Conservation (phyloP, 2,113 vertebrate genomes). For the Protomyctophum bolini region DNA sequence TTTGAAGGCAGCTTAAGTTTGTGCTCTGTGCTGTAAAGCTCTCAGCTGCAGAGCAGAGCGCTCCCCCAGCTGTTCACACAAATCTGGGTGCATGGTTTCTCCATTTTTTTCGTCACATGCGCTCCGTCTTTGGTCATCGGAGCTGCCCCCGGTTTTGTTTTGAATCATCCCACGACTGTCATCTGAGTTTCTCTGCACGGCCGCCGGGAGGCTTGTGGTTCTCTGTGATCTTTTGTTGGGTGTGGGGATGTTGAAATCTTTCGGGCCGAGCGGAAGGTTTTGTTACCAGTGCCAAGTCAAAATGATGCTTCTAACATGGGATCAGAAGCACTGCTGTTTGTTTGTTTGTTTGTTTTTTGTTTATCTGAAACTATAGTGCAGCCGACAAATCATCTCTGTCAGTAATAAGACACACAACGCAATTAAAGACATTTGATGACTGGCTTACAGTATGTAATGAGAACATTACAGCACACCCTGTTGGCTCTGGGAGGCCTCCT, state of each 20-base stretch:
- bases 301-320: not conserved
- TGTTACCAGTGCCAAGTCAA: not conserved
- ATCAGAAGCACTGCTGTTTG: not conserved
- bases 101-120: not conserved
- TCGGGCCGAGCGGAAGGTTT: not conserved
- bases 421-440: too few species aligned
- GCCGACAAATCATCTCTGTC: not conserved
- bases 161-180: not conserved
- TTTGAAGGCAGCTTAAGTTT: not conserved
- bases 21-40: not conserved
- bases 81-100: not conserved
- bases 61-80: not conserved
- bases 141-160: not conserved
- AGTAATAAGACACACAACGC: not conserved
- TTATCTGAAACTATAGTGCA: not conserved
- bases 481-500: too few species aligned
- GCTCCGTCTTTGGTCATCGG: not conserved
- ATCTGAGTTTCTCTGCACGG: conserved; percentile 10
- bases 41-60: not conserved
- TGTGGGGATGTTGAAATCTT: not conserved
- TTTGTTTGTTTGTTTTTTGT: not conserved
- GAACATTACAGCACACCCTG: too few species aligned
- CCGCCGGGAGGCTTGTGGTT: conserved; percentile 1
- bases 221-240: conserved; percentile 31
- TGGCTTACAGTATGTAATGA: too few species aligned